Base-by-base conservation (phyloP, 1,140 invertebrate genomes). In the Holotrichia oblita region DNA sequence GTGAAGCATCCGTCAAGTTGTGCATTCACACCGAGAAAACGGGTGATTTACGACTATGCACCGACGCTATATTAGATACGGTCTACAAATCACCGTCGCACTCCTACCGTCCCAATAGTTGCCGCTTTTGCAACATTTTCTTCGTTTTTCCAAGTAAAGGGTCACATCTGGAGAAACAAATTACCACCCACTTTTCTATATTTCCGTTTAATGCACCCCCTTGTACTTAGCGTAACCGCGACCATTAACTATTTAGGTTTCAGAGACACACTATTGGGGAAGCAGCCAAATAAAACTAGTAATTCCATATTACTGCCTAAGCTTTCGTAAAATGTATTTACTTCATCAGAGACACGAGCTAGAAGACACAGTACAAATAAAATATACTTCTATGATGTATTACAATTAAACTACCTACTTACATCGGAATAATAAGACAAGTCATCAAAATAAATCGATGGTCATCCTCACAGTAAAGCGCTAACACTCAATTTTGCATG, bases 31-130 rank as follows among this genome's bases (percentile, higher is more conserved):
- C 61, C 61, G 61, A 69, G 61, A 20, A 69, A 69, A 27, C 61
- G 61, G 22, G 61, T 69, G 61, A 69, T 69, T 69, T 69, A 69
- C 61, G 61, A 69, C 61, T 34, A 69, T 69, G 61, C 61, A 69
- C 61, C 61, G 61, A 24, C 61, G 61, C 27, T 69, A 69, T 69
- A 69, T 69, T 69, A 69, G 61, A 69, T 69, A 69, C 61, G 61
- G 61, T 69, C 61, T 69, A 69, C 61, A 69, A 69, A 69, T 69
- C 61, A 69, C 22, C 61, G 61, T 14, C 61, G 12, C 61, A 27
- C 22, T 34, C 17, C 22, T 22, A 24, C 10, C 61, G 61, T 69
- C 22, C 61, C 61, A 27, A 69, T 69, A 17, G 61, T 22, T 69
- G 61, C 22, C 61, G 22, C 61, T 69, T 27, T 69, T 20, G 61